Conservation (phyloP, 1,140 invertebrate species). For the Drosophila eugracilis region DNA sequence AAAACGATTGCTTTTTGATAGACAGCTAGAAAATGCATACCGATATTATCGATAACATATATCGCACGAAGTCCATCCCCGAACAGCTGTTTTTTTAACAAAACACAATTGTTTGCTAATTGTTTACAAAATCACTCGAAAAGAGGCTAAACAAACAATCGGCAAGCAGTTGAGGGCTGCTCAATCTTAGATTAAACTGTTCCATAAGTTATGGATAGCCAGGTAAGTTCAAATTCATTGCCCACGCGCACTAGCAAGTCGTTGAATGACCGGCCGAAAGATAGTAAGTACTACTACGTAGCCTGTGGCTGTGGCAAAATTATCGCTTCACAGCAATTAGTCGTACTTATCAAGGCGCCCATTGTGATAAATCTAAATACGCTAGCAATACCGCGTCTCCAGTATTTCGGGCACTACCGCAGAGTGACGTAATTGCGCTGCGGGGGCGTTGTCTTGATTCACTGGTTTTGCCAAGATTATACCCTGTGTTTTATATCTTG, state of each 20-base stretch:
- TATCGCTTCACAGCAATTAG: constrained; percentile 63
- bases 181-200: constrained; percentile 40
- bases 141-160: constrained; percentile 54
- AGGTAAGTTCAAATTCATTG: constrained; percentile 44
- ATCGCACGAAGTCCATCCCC: neutral
- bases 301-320: constrained; percentile 19
- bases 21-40: neutral
- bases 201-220: constrained; percentile 71
- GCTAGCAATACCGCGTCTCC: constrained; percentile 44
- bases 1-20: constrained; percentile 4
- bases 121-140: constrained; percentile 29
- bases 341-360: constrained; percentile 61
- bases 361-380: constrained; percentile 72
- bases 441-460: constrained; percentile 27
- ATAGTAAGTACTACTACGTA: constrained; percentile 3
- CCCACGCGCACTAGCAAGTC: neutral
- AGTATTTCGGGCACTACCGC: constrained; percentile 7
- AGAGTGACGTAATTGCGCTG: constrained; percentile 63
- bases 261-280: neutral
- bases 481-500: neutral
- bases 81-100: constrained; percentile 33
- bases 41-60: neutral
- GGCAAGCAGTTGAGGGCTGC: constrained; percentile 41
- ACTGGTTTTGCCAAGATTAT: neutral
- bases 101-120: constrained; percentile 22